Evolutionary conservation across 1,140 invertebrate genomes (phyloP).

Genomic region (silkworm (Bombyx mori)): ASM3026992v2 NC_085107.1:14311501-14312000

Average conservation of each 20-base stretch:
- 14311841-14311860: conserved; percentile 40
- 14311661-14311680: conserved; percentile 1
- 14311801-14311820: conserved; percentile 47
- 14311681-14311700: conserved; percentile 17
- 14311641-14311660: conserved; percentile 10
- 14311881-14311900: conserved; percentile 19
- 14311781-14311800: conserved; percentile 33
- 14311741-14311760: conserved; percentile 50
- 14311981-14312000: no score
- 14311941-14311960: background rate
- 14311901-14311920: conserved; percentile 1
- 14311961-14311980: no score
- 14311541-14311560: background rate
- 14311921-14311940: no score
- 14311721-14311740: conserved; percentile 22
- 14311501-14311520: no score
- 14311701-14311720: conserved; percentile 40
- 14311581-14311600: conserved; percentile 19
- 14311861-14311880: conserved; percentile 3
- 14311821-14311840: conserved; percentile 37
- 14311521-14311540: no score
- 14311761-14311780: conserved; percentile 45
- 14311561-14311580: conserved; percentile 32
- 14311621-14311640: conserved; percentile 17
- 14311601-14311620: conserved; percentile 42